Base-by-base conservation (phyloP, 2,888 invertebrate genomes). In the Drosophila paracracens region DNA sequence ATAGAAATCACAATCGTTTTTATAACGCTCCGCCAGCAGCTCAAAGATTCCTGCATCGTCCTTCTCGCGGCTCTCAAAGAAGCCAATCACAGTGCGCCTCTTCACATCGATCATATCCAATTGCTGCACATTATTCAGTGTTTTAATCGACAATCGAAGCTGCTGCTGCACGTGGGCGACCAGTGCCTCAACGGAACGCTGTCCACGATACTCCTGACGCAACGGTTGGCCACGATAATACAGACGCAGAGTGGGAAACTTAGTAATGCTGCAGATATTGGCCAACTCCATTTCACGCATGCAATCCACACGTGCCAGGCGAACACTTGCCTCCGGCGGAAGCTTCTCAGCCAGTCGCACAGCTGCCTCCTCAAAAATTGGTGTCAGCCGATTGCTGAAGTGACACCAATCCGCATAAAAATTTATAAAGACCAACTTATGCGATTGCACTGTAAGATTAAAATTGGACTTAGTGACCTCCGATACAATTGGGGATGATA, bases 391-490 rank as follows among this genome's bases (percentile, higher is more conserved):
- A 0, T 7, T 7, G 13, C 83, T 85, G 8, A 81, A 84, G 29
- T 40, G 67, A 43, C 88, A 88, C 86, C 88, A 88, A 27, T 83
- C 71, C n/a, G 86, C 86, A 69, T 83, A 85, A 58, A 88, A 84
- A 38, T 83, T 81, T 16, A 88, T 38, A 2, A 84, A 74, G 13
- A 88, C 71, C 61, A 88, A 65, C 33, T 81, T 81, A 38, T 79
- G n/a, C 0, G 65, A 18, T 2, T 48, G n/a, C 52, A 88, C 7
- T 2, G 64, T 81, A 13, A 18, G 46, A 18, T 72, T 79, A 13
- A 79, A 70, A 46, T 83, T 88, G 0, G 36, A 11, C 18, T 43
- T 18, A 2, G 48, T 70, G 4, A 84, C 52, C 46, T 85, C 71
- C 52, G 62, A 16, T 25, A 84, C 73, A 52, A 27, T 33, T 1